These are phyloP conservation scores for Artemia sinica DNA, from an alignment of 2,888 invertebrate species.

Conservation along the genomic window DNA sequence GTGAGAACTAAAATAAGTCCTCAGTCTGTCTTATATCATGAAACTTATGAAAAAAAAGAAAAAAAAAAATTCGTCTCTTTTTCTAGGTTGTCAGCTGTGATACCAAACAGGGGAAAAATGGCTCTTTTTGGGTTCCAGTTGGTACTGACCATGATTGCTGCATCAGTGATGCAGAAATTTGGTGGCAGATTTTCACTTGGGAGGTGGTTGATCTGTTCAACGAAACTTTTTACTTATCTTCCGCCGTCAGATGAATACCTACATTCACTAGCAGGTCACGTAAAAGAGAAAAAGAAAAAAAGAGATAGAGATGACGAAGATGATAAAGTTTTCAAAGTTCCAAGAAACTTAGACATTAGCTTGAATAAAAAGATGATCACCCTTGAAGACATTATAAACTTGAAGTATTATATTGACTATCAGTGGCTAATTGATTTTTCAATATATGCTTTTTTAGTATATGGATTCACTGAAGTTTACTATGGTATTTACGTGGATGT, in stretches of 20 bases:
- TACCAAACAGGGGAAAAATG: conserved; percentile 31
- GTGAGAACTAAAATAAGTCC: too few species aligned
- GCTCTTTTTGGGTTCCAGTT: conserved; percentile 86
- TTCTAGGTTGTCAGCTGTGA: too few species aligned
- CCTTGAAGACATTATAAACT: conserved; percentile 61
- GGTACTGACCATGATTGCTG: conserved; percentile 82
- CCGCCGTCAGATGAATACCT: conserved; percentile 74
- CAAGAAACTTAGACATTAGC: conserved; percentile 55
- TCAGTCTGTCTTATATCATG: too few species aligned
- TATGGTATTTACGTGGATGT: conserved; percentile 55
- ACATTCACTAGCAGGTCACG: conserved; percentile 42
- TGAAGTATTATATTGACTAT: conserved; percentile 79
- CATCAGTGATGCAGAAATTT: conserved; percentile 84
- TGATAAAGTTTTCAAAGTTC: conserved; percentile 56
- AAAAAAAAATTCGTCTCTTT: too few species aligned
- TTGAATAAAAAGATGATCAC: conserved; percentile 38
- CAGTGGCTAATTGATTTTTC: conserved; percentile 92
- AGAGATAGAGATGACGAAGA: conserved; percentile 36
- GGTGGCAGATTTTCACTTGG: conserved; percentile 76
- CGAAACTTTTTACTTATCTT: conserved; percentile 58
- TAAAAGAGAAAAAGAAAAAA: conserved; percentile 40
- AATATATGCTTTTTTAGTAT: conserved; percentile 62
- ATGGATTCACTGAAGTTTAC: conserved; percentile 68
- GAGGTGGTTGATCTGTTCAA: conserved; percentile 73
- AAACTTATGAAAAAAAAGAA: too few species aligned